Percentiles rank a stretch among this genome's conserved stretches.
phyloP scores from a whole-genome alignment of 2,888 invertebrate species.

The Phengaris arion region DNA sequence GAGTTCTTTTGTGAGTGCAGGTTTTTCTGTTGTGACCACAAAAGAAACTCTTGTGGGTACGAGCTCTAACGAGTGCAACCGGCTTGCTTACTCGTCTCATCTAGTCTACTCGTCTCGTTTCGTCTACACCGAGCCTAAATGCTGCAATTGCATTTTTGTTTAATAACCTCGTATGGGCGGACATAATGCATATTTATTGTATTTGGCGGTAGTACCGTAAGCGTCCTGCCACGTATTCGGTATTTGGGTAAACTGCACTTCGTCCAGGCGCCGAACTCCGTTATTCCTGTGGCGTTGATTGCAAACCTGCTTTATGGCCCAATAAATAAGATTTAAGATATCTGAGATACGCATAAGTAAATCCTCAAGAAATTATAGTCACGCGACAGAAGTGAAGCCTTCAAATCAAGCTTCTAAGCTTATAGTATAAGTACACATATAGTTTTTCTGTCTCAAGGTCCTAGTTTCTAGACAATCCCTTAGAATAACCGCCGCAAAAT shows the following conservation, averaged over 20 bases:
- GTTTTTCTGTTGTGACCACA: too few species aligned
- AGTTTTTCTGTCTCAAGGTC: too few species aligned
- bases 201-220: background rate
- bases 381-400: background rate
- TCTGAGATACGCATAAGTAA: background rate
- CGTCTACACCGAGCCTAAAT: background rate
- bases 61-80: too few species aligned
- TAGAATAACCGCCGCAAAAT: too few species aligned
- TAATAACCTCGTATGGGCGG: background rate
- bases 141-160: background rate
- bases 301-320: constrained; percentile 19
- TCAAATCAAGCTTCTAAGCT: background rate
- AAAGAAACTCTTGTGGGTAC: too few species aligned
- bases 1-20: too few species aligned
- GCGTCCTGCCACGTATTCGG: constrained; percentile 36
- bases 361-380: background rate
- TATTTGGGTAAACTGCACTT: constrained; percentile 40
- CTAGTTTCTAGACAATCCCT: too few species aligned
- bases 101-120: too few species aligned
- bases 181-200: constrained; percentile 15
- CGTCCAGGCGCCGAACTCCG: constrained; percentile 21
- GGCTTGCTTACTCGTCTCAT: background rate
- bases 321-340: constrained; percentile 21
- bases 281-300: constrained; percentile 25
- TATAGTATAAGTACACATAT: too few species aligned